Percentiles rank a stretch among this genome's conserved stretches.
phyloP scores from a whole-genome alignment of 1,140 invertebrate species.

The Magallana gigas region DNA sequence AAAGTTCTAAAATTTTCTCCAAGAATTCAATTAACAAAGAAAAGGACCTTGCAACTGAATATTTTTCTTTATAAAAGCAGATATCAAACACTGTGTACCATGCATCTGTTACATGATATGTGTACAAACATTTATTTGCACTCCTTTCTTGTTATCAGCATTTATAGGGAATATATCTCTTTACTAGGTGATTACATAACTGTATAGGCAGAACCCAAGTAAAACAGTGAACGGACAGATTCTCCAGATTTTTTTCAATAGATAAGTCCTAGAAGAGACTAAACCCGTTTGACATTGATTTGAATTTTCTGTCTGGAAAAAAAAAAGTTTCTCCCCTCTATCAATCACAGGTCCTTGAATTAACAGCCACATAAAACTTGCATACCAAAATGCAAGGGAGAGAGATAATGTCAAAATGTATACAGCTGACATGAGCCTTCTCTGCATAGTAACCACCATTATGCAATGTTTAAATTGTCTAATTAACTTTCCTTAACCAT shows the following conservation, averaged over 20 bases:
- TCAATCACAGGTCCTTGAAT: conserved; percentile 1
- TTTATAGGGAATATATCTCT: neutral
- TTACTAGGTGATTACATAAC: neutral
- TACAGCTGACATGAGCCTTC: conserved; percentile 16
- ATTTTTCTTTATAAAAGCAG: too few relatives aligned
- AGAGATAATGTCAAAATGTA: conserved; percentile 19
- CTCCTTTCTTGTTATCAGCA: too few relatives aligned
- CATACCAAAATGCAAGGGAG: neutral
- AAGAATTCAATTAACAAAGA: too few relatives aligned
- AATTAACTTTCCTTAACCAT: conserved; percentile 6
- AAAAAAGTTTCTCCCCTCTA: neutral
- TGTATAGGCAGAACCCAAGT: neutral
- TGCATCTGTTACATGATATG: too few relatives aligned
- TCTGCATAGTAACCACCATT: conserved; percentile 20
- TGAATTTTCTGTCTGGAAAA: conserved; percentile 16
- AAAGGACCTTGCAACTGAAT: too few relatives aligned
- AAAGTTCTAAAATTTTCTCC: too few relatives aligned
- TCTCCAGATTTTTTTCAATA: neutral
- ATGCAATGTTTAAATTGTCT: conserved; percentile 28
- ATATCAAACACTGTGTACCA: too few relatives aligned
- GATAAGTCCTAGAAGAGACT: conserved; percentile 24
- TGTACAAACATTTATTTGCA: too few relatives aligned
- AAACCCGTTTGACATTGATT: conserved; percentile 16
- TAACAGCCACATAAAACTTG: neutral
- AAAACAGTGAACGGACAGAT: neutral